These are phyloP conservation scores for Centroberyx gerrardi DNA, from an alignment of 2,797 vertebrate species.

Conservation along the genomic window DNA sequence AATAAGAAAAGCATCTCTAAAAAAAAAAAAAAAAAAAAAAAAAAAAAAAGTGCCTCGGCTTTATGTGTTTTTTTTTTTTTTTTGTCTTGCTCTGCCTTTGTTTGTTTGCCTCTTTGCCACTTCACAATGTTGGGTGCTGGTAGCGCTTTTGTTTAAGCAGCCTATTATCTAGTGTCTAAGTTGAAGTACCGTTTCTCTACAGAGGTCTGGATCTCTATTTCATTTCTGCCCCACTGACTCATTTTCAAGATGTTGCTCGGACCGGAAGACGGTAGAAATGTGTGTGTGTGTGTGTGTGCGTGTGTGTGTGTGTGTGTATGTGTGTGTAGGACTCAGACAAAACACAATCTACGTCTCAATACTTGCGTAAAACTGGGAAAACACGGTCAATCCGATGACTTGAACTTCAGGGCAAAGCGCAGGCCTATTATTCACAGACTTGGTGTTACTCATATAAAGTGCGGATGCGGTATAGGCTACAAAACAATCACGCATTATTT, in stretches of 20 bases:
- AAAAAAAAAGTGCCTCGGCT: not conserved
- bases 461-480: not conserved
- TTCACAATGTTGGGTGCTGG: too few relatives aligned
- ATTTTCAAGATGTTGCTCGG: conserved; percentile 96
- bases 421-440: not conserved
- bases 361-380: conserved; percentile 3
- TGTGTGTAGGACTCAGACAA: conserved; percentile 80
- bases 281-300: conserved; percentile 62
- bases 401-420: not conserved
- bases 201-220: conserved; percentile 36
- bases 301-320: too few relatives aligned
- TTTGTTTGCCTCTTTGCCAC: not conserved
- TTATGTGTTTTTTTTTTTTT: not conserved
- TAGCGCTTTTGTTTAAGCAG: too few relatives aligned
- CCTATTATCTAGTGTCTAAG: conserved; percentile 5
- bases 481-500: not conserved
- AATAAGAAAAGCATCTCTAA: conserved; percentile 80
- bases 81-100: conserved; percentile 14
- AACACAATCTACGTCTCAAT: conserved; percentile 79
- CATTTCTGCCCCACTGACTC: conserved; percentile 89
- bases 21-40: not conserved
- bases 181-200: conserved; percentile 30
- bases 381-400: not conserved
- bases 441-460: not conserved
- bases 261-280: conserved; percentile 92